Conservation (phyloP, 2,888 invertebrate species). For the Cerastoderma edule region DNA sequence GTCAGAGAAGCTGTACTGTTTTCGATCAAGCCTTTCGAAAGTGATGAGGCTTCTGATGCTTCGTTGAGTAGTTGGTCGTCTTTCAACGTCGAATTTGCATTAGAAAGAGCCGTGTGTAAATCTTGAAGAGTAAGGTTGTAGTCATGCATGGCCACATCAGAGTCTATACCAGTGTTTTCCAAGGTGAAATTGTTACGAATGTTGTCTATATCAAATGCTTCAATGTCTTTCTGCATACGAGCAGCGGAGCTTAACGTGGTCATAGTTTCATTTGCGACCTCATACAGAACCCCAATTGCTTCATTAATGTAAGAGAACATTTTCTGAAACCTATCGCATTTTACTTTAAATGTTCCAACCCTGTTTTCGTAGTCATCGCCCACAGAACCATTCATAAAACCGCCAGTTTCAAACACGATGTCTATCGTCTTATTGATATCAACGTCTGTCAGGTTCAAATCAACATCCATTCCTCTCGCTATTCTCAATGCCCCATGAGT, state of each 20-base stretch:
- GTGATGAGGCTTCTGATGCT: neutral
- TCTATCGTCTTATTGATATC: constrained; percentile 37
- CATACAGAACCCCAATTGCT: constrained; percentile 17
- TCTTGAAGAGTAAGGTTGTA: constrained; percentile 33
- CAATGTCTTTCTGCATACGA: constrained; percentile 6
- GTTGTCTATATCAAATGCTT: constrained; percentile 4
- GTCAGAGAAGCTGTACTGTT: constrained; percentile 3
- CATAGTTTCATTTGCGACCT: constrained; percentile 31
- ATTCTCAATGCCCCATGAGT: constrained; percentile 10
- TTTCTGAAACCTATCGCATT: constrained; percentile 24
- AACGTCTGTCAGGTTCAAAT: neutral
- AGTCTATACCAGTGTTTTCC: constrained; percentile 27
- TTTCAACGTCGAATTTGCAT: constrained; percentile 17
- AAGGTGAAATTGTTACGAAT: constrained; percentile 26
- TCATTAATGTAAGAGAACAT: constrained; percentile 28
- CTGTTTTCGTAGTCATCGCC: constrained; percentile 33
- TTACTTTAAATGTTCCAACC: constrained; percentile 31
- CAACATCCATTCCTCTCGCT: neutral
- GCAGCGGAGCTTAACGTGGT: constrained; percentile 10
- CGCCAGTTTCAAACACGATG: constrained; percentile 25
- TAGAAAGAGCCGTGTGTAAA: constrained; percentile 29
- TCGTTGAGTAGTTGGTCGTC: constrained; percentile 31
- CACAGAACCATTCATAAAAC: constrained; percentile 19
- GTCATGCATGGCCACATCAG: constrained; percentile 30
- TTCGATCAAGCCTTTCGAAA: constrained; percentile 8